These are phyloP conservation scores for Strix uralensis DNA, from an alignment of 2,113 vertebrate species.

Conservation along the genomic window DNA sequence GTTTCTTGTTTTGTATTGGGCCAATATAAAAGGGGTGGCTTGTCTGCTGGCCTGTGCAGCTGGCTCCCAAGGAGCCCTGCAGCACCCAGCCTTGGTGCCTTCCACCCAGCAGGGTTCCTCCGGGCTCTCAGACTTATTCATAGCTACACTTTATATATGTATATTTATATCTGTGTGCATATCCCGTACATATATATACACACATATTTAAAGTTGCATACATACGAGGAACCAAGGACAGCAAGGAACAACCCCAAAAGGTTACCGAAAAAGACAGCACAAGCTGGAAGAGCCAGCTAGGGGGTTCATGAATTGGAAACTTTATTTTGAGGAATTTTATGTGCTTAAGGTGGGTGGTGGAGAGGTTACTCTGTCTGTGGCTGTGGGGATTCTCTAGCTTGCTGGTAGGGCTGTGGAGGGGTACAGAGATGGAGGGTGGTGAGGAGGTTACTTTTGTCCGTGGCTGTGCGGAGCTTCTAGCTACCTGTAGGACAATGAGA, in stretches of 20 bases:
- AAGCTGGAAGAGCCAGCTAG: background rate
- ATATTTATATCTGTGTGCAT: background rate
- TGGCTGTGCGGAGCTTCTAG: background rate
- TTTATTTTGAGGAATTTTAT: background rate
- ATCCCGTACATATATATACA: background rate
- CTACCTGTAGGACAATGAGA: background rate
- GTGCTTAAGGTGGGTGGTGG: background rate
- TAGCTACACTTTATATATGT: background rate
- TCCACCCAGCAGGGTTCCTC: background rate
- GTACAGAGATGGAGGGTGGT: background rate
- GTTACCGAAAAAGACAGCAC: background rate
- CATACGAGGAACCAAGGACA: background rate
- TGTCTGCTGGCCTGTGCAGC: background rate
- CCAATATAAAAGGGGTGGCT: background rate
- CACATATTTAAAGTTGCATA: background rate
- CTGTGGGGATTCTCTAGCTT: background rate
- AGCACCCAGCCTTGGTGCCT: background rate
- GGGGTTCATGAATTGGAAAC: background rate
- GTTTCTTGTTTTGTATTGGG: background rate
- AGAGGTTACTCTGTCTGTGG: background rate
- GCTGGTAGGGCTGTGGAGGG: background rate
- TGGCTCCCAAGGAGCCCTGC: background rate
- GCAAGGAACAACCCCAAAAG: background rate
- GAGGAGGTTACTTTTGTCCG: background rate
- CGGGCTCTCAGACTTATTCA: background rate